Base-by-base conservation (phyloP, 2,888 invertebrate genomes). In the Ophion ventricosus region DNA sequence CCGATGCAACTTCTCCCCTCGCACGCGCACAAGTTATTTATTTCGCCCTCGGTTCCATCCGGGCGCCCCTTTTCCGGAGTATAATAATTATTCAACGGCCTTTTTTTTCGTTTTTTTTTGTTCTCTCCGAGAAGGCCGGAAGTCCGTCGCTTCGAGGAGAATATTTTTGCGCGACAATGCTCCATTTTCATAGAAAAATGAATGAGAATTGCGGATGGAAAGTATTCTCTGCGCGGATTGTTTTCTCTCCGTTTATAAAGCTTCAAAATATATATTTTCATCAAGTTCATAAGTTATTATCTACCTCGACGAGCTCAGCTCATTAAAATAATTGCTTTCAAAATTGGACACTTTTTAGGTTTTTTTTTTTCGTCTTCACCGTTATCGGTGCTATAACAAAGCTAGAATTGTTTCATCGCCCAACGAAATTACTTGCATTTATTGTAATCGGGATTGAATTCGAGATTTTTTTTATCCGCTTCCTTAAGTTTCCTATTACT, bases 21-120 rank as follows among this genome's bases (percentile, higher is more conserved):
- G 10, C 54, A 20, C 25, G 67, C 35, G 64, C 49, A 67, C 72
- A 54, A 70, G 75, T 67, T 61, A 75, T 83, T 80, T 67, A 75
- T 79, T 75, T 80, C 64, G 49, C 54, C 72, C 59, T 67, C 29
- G 49, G 61, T 59, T 80, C 74, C 49, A 54, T 76, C 63, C 82
- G 79, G 59, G 61, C n/a, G 54, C 70, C 49, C 61, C 64, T 23
- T 83, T 76, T 72, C 75, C 70, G 66, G 59, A 35, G 79, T 66
- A 72, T 40, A 54, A 80, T 83, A 72, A 83, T 75, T 80, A 79
- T 83, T 80, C 79, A 26, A 59, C 66, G 25, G 49, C 2, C 43
- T 49, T 74, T 61, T 61, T n/a, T 56, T 73, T 56, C 72, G 35
- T 57, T 74, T 61, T 61, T n/a, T 56, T 73, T 56, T 77, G 35